A percentile compares a stretch with the other conserved stretches of the same genome.
Evolutionary conservation across 2,797 vertebrate species (phyloP).

Genomic region (Hirundo rustica): DNA sequence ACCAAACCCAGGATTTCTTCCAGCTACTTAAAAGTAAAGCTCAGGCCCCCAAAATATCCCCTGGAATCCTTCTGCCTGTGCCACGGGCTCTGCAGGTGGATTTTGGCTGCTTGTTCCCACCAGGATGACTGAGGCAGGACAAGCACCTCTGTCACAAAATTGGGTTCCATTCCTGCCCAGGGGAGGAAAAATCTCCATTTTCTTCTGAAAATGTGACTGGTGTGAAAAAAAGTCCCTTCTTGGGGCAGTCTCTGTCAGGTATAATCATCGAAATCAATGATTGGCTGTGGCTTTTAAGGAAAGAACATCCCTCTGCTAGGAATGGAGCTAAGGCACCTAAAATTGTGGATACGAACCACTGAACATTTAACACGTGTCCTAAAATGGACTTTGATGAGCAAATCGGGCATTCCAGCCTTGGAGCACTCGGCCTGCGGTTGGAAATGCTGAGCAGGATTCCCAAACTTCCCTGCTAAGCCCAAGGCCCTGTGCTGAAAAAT

Average conservation of each 20-base stretch:
- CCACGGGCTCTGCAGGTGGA: background rate
- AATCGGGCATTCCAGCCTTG: background rate
- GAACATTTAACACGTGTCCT: background rate
- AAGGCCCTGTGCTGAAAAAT: background rate
- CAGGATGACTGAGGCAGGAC: background rate
- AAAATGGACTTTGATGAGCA: background rate
- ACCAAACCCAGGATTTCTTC: background rate
- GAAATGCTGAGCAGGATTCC: background rate
- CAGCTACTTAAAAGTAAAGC: background rate
- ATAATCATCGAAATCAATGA: background rate
- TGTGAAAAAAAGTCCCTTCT: background rate
- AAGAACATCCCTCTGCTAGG: background rate
- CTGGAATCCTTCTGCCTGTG: background rate
- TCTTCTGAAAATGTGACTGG: background rate
- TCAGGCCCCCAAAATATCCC: background rate
- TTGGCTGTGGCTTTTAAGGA: background rate
- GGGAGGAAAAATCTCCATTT: background rate
- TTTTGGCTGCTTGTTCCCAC: background rate
- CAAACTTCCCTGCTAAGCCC: background rate
- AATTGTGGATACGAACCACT: background rate
- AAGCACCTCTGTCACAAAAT: background rate
- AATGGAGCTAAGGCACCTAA: background rate
- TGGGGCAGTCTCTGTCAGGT: background rate
- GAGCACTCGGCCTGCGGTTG: background rate
- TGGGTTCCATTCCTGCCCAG: background rate